phyloP scores from a whole-genome alignment of 2,888 invertebrate species.

The Amblyjoppa fuscipennis region DNA sequence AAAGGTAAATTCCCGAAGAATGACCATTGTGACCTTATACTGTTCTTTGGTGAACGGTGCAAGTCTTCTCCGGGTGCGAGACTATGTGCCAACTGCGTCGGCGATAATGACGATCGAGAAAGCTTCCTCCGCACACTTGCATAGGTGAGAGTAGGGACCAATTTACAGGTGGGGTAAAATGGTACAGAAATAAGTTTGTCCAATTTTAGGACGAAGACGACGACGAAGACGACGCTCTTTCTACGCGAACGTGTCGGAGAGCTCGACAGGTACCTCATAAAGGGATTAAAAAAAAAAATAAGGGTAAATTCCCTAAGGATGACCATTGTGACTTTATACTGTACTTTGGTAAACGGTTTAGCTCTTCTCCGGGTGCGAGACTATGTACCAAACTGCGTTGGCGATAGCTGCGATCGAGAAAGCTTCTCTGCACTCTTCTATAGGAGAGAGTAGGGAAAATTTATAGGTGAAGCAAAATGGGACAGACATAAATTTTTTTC shows the following conservation, averaged over 20 bases:
- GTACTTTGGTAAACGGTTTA: too few species aligned
- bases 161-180: too few species aligned
- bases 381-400: too few species aligned
- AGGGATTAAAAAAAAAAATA: slow-evolving; percentile 8
- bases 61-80: slow-evolving; percentile 20
- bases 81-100: slow-evolving; percentile 38
- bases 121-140: background rate
- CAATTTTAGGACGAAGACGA: slow-evolving; percentile 15
- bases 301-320: slow-evolving; percentile 33
- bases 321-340: slow-evolving; percentile 44
- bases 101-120: slow-evolving; percentile 24
- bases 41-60: slow-evolving; percentile 43
- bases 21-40: slow-evolving; percentile 48
- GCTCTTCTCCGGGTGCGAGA: too few species aligned
- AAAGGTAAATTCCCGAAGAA: slow-evolving; percentile 41
- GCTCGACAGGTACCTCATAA: slow-evolving; percentile 39
- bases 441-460: background rate
- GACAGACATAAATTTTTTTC: too few species aligned
- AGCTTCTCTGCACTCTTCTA: background rate
- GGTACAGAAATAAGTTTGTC: background rate
- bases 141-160: background rate
- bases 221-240: slow-evolving; percentile 51
- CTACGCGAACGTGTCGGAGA: slow-evolving; percentile 68
- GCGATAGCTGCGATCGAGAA: background rate
- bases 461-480: too few species aligned